Evolutionary conservation across 2,113 vertebrate genomes (phyloP).

Genomic region (Ploceus nigricollis): DNA sequence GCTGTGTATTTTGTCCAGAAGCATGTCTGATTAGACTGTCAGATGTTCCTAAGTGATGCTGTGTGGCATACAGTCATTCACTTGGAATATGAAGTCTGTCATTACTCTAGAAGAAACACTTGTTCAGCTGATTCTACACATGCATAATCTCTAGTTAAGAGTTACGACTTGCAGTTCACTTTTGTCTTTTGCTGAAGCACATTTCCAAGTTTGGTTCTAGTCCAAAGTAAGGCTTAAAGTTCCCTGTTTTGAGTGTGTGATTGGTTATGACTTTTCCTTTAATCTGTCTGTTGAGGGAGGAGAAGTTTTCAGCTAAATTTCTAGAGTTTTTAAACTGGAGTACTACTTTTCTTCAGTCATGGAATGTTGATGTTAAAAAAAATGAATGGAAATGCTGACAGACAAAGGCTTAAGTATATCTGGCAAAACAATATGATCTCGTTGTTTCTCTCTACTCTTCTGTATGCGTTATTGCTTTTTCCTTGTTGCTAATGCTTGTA

Average conservation of each 20-base stretch:
- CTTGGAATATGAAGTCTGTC: background rate
- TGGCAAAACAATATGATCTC: background rate
- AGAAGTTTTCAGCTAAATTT: background rate
- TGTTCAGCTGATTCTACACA: background rate
- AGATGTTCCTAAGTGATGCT: background rate
- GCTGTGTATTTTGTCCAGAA: background rate
- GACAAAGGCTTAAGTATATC: background rate
- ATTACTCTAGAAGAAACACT: background rate
- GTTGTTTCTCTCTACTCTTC: background rate
- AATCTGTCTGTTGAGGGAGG: background rate
- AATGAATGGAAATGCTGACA: background rate
- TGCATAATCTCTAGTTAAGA: background rate
- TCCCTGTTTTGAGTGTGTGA: background rate
- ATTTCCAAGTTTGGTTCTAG: background rate
- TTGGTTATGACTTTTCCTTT: background rate
- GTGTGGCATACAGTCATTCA: background rate
- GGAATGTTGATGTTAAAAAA: background rate
- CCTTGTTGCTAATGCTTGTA: background rate
- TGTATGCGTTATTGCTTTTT: background rate
- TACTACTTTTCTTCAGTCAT: background rate
- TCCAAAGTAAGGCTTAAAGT: background rate
- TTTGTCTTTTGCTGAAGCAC: background rate
- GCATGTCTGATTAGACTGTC: background rate
- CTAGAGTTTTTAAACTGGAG: background rate
- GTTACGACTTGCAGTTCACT: background rate